Evolutionary conservation across 1,140 invertebrate genomes (phyloP), one percentile per base, ranked within the genome.

Genomic region (Micrasema minimum): DNA sequence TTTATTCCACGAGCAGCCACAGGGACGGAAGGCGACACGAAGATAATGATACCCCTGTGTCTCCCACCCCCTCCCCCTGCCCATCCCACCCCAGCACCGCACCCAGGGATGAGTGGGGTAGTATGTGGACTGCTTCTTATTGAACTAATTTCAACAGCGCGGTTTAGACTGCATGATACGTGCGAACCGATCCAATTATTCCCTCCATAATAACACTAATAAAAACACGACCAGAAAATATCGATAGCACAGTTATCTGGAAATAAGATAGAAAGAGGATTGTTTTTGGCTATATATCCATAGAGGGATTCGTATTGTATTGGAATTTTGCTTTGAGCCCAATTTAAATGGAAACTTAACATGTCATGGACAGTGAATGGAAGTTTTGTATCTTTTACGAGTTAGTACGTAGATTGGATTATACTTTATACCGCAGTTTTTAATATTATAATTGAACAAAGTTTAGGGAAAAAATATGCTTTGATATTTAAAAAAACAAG

Each of bases 61-160:
- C 64, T 20, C 35, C 46, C 38, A 7, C 35, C 3, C 26, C 26
- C 50, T 20, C 20, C 6, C 18, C 48, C 16, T 14, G 16, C 12
- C 16, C 18, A 14, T 31, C 26, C 26, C 26, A 4, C 26, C 26
- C 26, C 26, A n/a, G 26, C 26, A 7, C 50, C 50, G 50, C 50
- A 23, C 1, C 3, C 7, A 26, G 50, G 50, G 50, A 46, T 46
- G 23, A 12, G 0, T 4, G 43, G 59, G 43, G n/a, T 64, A 64
- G 70, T 61, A 68, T 68, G 72, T 74, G 72, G 68, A 74, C 72
- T 74, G 71, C 45, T 73, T 73, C 72, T 74, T 74, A 74, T 74
- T 74, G 72, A 74, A 74, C 72, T 74, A 74, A 74, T 74, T 71
- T 74, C 26, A 53, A 41, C 51, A 31, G 45, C 53, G 68, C 46